Evolutionary conservation across 2,797 vertebrate species (phyloP).

Genomic region (Alcedo atthis): DNA sequence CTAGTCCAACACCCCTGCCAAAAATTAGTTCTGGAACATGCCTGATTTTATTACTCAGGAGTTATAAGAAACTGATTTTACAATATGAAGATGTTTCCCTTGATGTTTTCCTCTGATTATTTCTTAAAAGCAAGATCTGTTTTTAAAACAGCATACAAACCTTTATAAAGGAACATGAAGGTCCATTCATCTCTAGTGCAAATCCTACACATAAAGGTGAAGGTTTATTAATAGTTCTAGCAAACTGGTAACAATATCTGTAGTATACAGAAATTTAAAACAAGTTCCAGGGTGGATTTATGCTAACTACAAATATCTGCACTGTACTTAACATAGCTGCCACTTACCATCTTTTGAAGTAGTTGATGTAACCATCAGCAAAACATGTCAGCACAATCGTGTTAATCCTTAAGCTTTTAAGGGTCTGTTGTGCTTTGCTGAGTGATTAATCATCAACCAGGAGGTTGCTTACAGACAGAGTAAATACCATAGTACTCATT

Average conservation of each 20-base stretch:
- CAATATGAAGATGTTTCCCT: neutral
- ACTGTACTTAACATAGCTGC: neutral
- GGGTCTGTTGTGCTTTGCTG: neutral
- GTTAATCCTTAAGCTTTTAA: neutral
- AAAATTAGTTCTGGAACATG: neutral
- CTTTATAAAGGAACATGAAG: neutral
- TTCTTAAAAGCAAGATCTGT: slow-evolving; percentile 26
- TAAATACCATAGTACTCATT: neutral
- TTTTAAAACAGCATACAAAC: slow-evolving; percentile 22
- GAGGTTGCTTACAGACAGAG: neutral
- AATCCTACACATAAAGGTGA: neutral
- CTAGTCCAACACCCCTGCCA: too few species aligned
- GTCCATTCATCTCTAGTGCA: neutral
- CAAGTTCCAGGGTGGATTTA: neutral
- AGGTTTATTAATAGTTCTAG: neutral
- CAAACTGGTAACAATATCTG: neutral
- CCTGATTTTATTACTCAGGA: neutral
- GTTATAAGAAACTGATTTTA: neutral
- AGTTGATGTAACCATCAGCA: neutral
- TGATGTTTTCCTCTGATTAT: neutral
- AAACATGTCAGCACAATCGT: neutral
- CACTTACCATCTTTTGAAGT: neutral
- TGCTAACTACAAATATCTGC: neutral
- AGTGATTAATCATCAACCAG: neutral
- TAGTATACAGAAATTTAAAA: neutral